Base-by-base conservation (phyloP, 2,888 invertebrate species). In the Caenorhabditis japonica region DNA sequence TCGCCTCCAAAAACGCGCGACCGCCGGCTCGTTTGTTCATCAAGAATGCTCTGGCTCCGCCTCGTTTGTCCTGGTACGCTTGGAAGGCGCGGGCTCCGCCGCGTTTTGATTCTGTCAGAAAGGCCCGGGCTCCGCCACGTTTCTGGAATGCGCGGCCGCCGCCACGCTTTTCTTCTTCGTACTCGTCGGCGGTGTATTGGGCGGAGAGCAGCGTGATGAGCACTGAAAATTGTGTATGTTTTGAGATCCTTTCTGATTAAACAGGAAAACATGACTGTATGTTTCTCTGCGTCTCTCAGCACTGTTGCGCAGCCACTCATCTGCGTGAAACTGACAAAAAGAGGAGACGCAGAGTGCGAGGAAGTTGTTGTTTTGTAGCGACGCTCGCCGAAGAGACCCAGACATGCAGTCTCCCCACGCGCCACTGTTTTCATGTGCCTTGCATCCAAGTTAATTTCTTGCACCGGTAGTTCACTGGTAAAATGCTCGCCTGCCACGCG, bases 401-500 rank as follows among this genome's bases (percentile, higher is more conserved):
- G n/a, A n/a, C n/a, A n/a, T n/a, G n/a, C n/a, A n/a, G n/a, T n/a
- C n/a, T n/a, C n/a, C n/a, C n/a, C n/a, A n/a, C n/a, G n/a, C n/a
- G n/a, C n/a, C n/a, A n/a, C n/a, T n/a, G n/a, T n/a, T n/a, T n/a
- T n/a, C n/a, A n/a, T n/a, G n/a, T n/a, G n/a, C n/a, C n/a, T n/a
- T n/a, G n/a, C n/a, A n/a, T n/a, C n/a, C n/a, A n/a, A n/a, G n/a
- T n/a, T n/a, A n/a, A n/a, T n/a, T n/a, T n/a, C n/a, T n/a, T n/a
- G n/a, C n/a, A n/a, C n/a, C 79, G 81, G 70, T 79, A 79, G 81
- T 81, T 79, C 81, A 81, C 76, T 81, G 81, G 79, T 81, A 81
- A 77, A 81, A 81, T 81, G 77, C 79, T 79, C 81, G 81, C 81
- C 81, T 81, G 77, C 81, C 81, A 81, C 81, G 81, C 79, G 81